Conservation (phyloP, 2,888 invertebrate species). For the Hydroisotoma schaefferi region DNA sequence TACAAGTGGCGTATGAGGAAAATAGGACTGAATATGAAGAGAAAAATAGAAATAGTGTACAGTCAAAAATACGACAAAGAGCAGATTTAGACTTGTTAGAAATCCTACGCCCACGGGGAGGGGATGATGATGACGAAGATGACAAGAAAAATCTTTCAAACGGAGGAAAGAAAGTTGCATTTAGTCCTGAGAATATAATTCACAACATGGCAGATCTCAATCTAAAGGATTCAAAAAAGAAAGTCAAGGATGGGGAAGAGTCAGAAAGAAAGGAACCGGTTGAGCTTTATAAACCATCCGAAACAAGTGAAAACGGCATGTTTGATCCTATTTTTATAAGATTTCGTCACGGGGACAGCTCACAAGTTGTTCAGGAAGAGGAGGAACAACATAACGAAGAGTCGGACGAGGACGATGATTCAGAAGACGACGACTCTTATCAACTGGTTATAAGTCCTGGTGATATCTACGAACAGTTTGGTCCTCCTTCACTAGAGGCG, state of each 20-base stretch:
- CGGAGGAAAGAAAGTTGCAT: slow-evolving; percentile 23
- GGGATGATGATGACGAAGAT: not conserved
- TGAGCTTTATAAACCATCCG: slow-evolving; percentile 22
- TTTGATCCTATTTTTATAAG: slow-evolving; percentile 37
- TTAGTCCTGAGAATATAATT: slow-evolving; percentile 33
- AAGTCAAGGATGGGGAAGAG: slow-evolving; percentile 19
- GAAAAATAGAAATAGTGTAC: not conserved
- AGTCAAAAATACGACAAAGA: slow-evolving; percentile 1
- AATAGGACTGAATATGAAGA: not conserved
- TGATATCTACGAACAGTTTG: slow-evolving; percentile 36
- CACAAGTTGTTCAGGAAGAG: slow-evolving; percentile 12
- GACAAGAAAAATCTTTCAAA: not conserved
- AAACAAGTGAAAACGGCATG: slow-evolving; percentile 23
- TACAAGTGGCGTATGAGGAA: slow-evolving; percentile 13
- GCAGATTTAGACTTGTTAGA: slow-evolving; percentile 2
- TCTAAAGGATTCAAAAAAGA: slow-evolving; percentile 13
- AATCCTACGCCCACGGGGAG: not conserved
- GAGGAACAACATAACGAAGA: slow-evolving; percentile 10
- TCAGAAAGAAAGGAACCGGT: slow-evolving; percentile 7
- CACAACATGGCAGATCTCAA: slow-evolving; percentile 27
- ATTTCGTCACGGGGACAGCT: slow-evolving; percentile 28
- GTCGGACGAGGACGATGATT: not conserved
- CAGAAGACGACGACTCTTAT: slow-evolving; percentile 20
- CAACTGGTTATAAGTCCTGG: slow-evolving; percentile 32
- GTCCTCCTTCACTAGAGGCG: slow-evolving; percentile 30